Percentiles rank a stretch among this genome's conserved stretches.
These are phyloP conservation scores for Melolontha melolontha DNA, from an alignment of 2,888 invertebrate species.

Conservation along the genomic window DNA sequence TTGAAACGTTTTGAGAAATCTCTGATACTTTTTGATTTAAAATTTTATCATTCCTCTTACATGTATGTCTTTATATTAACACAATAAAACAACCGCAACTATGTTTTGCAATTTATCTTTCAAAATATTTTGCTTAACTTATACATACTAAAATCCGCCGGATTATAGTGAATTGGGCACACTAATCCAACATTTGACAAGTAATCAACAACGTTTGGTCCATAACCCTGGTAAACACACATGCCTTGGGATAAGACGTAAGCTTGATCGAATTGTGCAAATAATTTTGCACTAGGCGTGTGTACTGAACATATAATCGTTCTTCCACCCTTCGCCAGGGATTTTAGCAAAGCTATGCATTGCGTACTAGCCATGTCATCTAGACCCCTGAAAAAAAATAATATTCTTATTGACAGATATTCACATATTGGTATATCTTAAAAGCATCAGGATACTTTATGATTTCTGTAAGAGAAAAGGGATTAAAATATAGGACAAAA, in stretches of 20 bases:
- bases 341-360: constrained; percentile 86
- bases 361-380: constrained; percentile 93
- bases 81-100: no score
- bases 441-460: neutral
- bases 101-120: constrained; percentile 5
- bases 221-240: constrained; percentile 89
- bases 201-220: constrained; percentile 84
- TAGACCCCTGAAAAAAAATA: constrained; percentile 77
- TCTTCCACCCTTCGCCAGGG: constrained; percentile 86
- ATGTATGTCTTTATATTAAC: no score
- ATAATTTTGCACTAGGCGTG: constrained; percentile 94
- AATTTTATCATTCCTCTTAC: no score
- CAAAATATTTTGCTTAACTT: constrained; percentile 27
- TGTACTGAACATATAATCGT: constrained; percentile 96
- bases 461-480: no score
- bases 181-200: constrained; percentile 80
- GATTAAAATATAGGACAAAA: no score
- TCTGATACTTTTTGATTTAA: no score
- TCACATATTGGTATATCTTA: constrained; percentile 14
- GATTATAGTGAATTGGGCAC: constrained; percentile 94
- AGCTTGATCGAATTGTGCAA: constrained; percentile 91
- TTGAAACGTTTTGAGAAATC: no score
- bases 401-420: neutral
- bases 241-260: constrained; percentile 91
- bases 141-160: constrained; percentile 91